Evolutionary conservation across 2,113 vertebrate species (phyloP).

Genomic region (Fukomys damarensis): DNA sequence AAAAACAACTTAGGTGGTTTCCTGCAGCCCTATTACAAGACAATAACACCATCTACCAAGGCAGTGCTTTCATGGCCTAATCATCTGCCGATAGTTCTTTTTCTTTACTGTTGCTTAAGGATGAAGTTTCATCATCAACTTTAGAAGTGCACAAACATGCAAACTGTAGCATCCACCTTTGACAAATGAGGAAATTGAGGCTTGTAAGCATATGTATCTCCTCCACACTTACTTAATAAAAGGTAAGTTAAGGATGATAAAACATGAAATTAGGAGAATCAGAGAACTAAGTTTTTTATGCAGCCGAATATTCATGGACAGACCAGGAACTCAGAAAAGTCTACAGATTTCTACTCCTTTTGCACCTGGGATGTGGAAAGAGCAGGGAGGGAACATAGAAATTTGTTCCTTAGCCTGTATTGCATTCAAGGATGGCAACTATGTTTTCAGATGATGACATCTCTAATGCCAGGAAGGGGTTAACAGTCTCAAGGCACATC

Average conservation of each 20-base stretch:
- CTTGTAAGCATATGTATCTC: not conserved
- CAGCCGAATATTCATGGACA: not conserved
- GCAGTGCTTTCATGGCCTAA: not conserved
- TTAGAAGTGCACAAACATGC: not conserved
- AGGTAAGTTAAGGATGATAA: not conserved
- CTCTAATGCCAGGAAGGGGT: conserved; percentile 44
- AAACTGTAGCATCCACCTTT: not conserved
- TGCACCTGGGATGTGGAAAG: too few relatives aligned
- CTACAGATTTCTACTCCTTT: not conserved
- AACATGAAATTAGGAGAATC: not conserved
- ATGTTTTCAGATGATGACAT: not conserved
- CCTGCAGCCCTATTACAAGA: not conserved
- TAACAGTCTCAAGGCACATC: conserved; percentile 68
- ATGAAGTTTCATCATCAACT: not conserved
- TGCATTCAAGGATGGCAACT: not conserved
- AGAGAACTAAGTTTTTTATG: not conserved
- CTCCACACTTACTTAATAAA: not conserved
- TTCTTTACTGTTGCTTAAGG: not conserved
- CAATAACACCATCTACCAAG: not conserved
- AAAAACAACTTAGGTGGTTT: not conserved
- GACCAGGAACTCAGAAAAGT: not conserved
- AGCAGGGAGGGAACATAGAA: fast-evolving
- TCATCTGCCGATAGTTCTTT: too few relatives aligned
- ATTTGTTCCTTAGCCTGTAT: not conserved
- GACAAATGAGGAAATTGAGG: not conserved